phyloP scores from a whole-genome alignment of 2,888 invertebrate genomes.

The Drosophila histrio region DNA sequence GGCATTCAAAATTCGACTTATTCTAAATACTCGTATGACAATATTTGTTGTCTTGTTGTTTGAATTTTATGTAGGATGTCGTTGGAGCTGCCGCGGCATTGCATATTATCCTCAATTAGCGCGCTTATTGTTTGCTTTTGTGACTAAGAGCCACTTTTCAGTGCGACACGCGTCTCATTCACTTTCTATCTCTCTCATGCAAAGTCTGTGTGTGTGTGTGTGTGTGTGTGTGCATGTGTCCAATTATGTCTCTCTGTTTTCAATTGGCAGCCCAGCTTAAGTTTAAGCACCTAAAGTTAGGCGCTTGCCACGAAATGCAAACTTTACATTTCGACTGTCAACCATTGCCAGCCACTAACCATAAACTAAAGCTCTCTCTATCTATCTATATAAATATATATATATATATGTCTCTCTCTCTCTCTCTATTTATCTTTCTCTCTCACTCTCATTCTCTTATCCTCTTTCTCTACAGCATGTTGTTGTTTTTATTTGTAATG shows the following conservation, averaged over 20 bases:
- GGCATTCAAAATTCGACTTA: conserved; percentile 14
- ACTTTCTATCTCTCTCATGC: neutral
- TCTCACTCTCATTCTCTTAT: neutral
- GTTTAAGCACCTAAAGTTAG: conserved; percentile 70
- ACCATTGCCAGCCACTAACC: conserved; percentile 35
- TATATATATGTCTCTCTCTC: neutral
- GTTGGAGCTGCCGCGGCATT: conserved; percentile 35
- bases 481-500: conserved; percentile 78
- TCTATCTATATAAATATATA: neutral
- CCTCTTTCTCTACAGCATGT: conserved; percentile 7
- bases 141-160: conserved; percentile 30
- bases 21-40: neutral
- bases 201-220: neutral
- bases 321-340: conserved; percentile 68
- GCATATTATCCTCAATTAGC: conserved; percentile 77
- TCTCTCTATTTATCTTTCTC: neutral
- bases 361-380: conserved; percentile 45
- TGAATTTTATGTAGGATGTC: conserved; percentile 25
- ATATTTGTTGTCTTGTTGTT: conserved; percentile 31
- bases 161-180: conserved; percentile 4
- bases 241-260: conserved; percentile 44
- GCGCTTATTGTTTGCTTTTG: conserved; percentile 68
- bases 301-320: conserved; percentile 68
- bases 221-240: conserved; percentile 26
- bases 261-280: conserved; percentile 65